A percentile compares a stretch with the other conserved stretches of the same genome.
phyloP scores from a whole-genome alignment of 1,140 invertebrate species.

The Parapsyche elsis region DNA sequence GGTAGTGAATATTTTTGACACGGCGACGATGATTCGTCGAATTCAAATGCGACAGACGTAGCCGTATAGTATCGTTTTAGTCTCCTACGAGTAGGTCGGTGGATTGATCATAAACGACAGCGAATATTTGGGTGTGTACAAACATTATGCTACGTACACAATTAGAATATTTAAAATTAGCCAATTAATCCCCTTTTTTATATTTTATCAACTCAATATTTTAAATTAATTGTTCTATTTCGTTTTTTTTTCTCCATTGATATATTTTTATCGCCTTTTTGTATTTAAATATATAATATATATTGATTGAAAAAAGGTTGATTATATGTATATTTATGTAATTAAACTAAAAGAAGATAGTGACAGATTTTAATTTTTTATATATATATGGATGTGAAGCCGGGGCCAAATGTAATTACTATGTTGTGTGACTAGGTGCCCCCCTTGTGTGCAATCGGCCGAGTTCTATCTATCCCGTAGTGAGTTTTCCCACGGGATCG shows the following conservation, averaged over 20 bases:
- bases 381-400: conserved; percentile 46
- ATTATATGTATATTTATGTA: conserved; percentile 52
- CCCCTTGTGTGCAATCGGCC: conserved; percentile 39
- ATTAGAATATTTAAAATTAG: conserved; percentile 35
- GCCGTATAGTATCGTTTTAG: too few relatives aligned
- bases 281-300: not conserved
- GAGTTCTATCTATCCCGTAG: not conserved
- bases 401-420: conserved; percentile 54
- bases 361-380: conserved; percentile 50
- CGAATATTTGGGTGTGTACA: too few relatives aligned
- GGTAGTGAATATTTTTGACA: too few relatives aligned
- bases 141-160: not conserved
- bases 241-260: conserved; percentile 36
- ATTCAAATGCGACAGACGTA: too few relatives aligned
- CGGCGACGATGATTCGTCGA: too few relatives aligned
- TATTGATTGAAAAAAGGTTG: conserved; percentile 20
- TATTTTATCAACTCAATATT: conserved; percentile 35
- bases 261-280: conserved; percentile 10
- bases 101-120: too few relatives aligned
- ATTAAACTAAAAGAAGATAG: conserved; percentile 47
- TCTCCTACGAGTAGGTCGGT: too few relatives aligned
- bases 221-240: conserved; percentile 44
- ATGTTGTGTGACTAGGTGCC: conserved; percentile 22
- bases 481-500: not conserved
- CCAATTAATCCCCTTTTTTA: conserved; percentile 29